Evolutionary conservation across 2,797 vertebrate species (phyloP).

Genomic region (Pipistrellus pygmaeus): DNA sequence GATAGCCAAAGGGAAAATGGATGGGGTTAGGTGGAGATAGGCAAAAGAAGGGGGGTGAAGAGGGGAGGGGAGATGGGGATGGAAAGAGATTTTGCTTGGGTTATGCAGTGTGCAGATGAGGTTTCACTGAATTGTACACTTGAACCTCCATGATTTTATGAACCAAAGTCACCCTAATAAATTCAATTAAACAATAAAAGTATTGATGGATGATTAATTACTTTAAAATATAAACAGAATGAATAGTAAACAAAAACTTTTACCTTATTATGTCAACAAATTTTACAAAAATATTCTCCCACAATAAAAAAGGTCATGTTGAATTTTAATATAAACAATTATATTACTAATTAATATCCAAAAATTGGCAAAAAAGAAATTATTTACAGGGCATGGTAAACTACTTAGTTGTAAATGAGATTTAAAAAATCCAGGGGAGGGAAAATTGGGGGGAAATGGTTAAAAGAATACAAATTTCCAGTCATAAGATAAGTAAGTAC

Average conservation of each 20-base stretch:
- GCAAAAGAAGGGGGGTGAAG: no score
- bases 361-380: neutral
- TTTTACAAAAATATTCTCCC: neutral
- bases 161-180: neutral
- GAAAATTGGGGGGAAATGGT: neutral
- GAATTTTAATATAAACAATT: constrained; percentile 50
- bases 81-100: neutral
- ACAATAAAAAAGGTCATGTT: constrained; percentile 29
- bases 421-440: neutral
- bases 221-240: constrained; percentile 49
- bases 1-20: neutral
- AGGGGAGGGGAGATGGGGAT: no score
- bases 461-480: neutral
- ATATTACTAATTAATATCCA: constrained; percentile 44
- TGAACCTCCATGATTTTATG: neutral
- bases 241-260: constrained; percentile 53
- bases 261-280: constrained; percentile 10
- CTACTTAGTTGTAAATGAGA: neutral
- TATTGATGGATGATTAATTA: constrained; percentile 43
- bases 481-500: neutral
- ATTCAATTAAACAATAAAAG: neutral
- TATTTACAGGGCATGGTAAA: neutral
- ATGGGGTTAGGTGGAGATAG: no score
- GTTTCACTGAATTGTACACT: neutral
- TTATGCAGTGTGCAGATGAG: neutral